Conservation (phyloP, 2,888 invertebrate genomes). For the Drosophila anceps region DNA sequence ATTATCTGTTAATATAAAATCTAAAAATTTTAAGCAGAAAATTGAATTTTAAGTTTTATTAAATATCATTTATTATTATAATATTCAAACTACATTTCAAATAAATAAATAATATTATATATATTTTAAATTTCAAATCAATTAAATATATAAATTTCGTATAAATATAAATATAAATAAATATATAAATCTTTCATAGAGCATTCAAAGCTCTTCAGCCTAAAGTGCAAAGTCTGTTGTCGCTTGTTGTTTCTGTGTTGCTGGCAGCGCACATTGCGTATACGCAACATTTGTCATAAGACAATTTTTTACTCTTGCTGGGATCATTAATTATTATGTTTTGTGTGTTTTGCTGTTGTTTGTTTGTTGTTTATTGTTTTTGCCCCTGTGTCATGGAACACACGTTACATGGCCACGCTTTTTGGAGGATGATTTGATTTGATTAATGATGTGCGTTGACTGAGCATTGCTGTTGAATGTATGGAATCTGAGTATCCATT, state of each 20-base stretch:
- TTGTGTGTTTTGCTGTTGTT: slow-evolving; percentile 2
- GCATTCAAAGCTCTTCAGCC: neutral
- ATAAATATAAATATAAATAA: neutral
- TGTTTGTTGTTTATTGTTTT: neutral
- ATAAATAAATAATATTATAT: neutral
- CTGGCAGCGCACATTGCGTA: slow-evolving; percentile 59
- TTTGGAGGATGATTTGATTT: slow-evolving; percentile 58
- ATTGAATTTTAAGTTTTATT: too few relatives aligned
- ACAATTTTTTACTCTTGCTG: slow-evolving; percentile 1
- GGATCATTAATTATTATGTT: slow-evolving; percentile 48
- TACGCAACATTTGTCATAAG: slow-evolving; percentile 69
- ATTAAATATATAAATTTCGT: neutral
- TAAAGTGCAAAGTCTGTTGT: neutral
- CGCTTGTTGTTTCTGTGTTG: slow-evolving; percentile 8
- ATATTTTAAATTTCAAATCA: neutral
- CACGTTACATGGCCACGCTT: neutral
- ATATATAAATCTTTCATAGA: neutral
- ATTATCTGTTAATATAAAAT: too few relatives aligned
- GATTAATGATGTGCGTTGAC: slow-evolving; percentile 41
- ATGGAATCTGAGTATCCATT: neutral
- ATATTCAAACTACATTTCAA: too few relatives aligned
- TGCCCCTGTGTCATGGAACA: slow-evolving; percentile 13
- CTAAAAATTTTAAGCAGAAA: too few relatives aligned
- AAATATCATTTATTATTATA: too few relatives aligned
- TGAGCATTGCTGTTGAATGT: slow-evolving; percentile 5